Conservation (phyloP, 2,888 invertebrate species). For the Arctia plantaginis region DNA sequence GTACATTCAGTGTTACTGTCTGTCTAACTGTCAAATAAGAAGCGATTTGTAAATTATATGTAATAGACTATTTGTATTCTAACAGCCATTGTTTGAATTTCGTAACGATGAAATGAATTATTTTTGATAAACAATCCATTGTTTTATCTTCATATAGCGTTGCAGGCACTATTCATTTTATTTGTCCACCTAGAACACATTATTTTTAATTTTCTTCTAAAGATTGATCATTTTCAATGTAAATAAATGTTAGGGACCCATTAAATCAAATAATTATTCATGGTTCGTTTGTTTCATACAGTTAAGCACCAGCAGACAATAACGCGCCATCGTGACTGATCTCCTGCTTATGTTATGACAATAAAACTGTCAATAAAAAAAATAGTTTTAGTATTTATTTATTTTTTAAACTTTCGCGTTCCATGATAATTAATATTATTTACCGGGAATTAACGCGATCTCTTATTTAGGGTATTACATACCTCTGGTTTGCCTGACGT, state of each 20-base stretch:
- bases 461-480: too few species aligned
- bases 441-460: too few species aligned
- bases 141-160: background rate
- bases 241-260: background rate
- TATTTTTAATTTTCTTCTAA: background rate
- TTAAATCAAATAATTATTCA: too few species aligned
- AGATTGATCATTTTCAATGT: background rate
- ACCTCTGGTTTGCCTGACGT: too few species aligned
- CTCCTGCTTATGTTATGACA: too few species aligned
- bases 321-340: too few species aligned
- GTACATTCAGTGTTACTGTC: background rate
- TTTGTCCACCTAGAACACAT: background rate
- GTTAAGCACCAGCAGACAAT: too few species aligned
- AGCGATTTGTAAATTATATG: constrained; percentile 19
- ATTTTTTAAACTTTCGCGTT: too few species aligned
- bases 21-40: constrained; percentile 12
- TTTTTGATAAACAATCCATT: background rate
- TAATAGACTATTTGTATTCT: constrained; percentile 18
- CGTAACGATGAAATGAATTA: constrained; percentile 1
- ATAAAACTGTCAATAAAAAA: too few species aligned
- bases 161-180: background rate
- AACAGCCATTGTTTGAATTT: constrained; percentile 13
- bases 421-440: too few species aligned
- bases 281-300: too few species aligned
- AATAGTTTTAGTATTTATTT: too few species aligned